A percentile compares a stretch with the other conserved stretches of the same genome.
Evolutionary conservation across 2,888 invertebrate genomes (phyloP).

Genomic region (Folsomia candida): DNA sequence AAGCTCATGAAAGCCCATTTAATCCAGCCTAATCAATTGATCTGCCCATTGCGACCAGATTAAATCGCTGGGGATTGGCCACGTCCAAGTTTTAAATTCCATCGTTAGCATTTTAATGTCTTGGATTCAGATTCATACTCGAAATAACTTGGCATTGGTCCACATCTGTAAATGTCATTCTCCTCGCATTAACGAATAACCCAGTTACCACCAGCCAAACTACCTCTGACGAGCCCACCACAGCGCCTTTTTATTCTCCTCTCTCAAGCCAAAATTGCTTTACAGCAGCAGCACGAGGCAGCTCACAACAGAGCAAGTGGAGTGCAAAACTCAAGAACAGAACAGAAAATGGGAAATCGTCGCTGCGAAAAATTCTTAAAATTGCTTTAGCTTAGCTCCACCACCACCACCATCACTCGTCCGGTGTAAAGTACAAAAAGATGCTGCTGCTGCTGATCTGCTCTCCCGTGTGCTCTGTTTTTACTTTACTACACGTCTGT

Average conservation of each 20-base stretch:
- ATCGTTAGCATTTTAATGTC: slow-evolving; percentile 20
- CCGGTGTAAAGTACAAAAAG: too few species aligned
- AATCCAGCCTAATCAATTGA: slow-evolving; percentile 19
- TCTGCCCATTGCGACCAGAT: slow-evolving; percentile 11
- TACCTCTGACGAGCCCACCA: background rate
- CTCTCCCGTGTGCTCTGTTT: background rate
- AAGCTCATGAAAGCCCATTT: slow-evolving; percentile 10
- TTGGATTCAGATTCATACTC: slow-evolving; percentile 19
- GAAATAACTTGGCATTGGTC: slow-evolving; percentile 22
- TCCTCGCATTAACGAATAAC: slow-evolving; percentile 10
- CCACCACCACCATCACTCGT: background rate
- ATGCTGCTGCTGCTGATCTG: background rate
- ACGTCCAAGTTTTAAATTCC: slow-evolving; percentile 19
- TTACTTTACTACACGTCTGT: background rate
- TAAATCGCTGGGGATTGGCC: slow-evolving; percentile 6
- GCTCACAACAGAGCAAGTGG: background rate
- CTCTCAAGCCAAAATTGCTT: background rate
- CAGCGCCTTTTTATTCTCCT: background rate
- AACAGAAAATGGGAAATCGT: background rate
- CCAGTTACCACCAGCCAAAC: background rate
- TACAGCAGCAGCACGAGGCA: background rate
- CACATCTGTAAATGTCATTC: slow-evolving; percentile 24
- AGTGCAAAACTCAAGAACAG: background rate
- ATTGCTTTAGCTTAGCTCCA: background rate
- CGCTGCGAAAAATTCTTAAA: background rate